Conservation (phyloP, 2,888 invertebrate genomes). For the Apamea crenata region DNA sequence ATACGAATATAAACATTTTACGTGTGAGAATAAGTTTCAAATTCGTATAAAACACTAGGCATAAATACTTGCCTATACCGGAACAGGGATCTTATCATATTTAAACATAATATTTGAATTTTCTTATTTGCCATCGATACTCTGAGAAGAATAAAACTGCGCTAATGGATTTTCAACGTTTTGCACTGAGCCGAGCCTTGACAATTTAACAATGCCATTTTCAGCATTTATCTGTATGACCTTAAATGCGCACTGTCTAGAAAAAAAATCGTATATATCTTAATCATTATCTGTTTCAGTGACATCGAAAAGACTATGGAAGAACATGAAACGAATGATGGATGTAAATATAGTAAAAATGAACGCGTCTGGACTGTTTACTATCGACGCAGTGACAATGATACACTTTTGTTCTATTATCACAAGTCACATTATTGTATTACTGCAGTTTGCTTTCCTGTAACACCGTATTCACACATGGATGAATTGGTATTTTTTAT, state of each 20-base stretch:
- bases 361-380: slow-evolving; percentile 34
- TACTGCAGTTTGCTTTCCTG: slow-evolving; percentile 43
- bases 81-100: background rate
- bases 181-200: background rate
- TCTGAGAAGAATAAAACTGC: background rate
- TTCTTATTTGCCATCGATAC: background rate
- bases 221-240: background rate
- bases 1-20: background rate
- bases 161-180: too few relatives aligned
- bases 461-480: background rate
- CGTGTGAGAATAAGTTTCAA: background rate
- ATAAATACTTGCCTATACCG: background rate
- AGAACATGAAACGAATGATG: slow-evolving; percentile 36
- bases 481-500: background rate
- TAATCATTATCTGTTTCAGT: slow-evolving; percentile 11
- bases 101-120: background rate
- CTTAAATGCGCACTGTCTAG: too few relatives aligned
- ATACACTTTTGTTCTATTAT: slow-evolving; percentile 27
- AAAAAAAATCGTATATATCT: background rate
- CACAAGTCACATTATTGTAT: slow-evolving; percentile 35
- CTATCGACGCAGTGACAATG: slow-evolving; percentile 42
- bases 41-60: background rate
- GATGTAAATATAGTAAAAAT: slow-evolving; percentile 15
- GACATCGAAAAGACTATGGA: slow-evolving; percentile 30
- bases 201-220: too few relatives aligned